Evolutionary conservation across 2,888 invertebrate genomes (phyloP).

Genomic region (Quadroppia sp.): DNA sequence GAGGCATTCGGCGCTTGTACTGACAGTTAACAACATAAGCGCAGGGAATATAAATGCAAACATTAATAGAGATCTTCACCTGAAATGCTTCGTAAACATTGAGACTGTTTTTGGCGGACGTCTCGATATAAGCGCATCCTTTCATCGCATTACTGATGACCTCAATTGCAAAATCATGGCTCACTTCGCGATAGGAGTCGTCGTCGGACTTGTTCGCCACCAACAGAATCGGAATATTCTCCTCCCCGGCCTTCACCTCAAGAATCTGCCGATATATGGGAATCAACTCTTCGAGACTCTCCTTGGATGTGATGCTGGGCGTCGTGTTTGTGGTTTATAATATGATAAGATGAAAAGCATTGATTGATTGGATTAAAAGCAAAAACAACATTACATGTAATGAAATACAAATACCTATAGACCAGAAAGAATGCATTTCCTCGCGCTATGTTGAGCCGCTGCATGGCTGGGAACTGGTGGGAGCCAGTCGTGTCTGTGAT

Average conservation of each 20-base stretch:
- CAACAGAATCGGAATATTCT: slow-evolving; percentile 85
- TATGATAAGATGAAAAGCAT: background rate
- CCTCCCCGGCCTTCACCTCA: slow-evolving; percentile 63
- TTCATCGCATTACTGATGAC: slow-evolving; percentile 60
- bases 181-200: slow-evolving; percentile 67
- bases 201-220: slow-evolving; percentile 99
- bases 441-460: slow-evolving; percentile 93
- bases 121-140: slow-evolving; percentile 94
- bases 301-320: slow-evolving; percentile 91
- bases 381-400: too few species aligned
- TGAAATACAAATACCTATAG: slow-evolving; percentile 50
- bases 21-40: background rate
- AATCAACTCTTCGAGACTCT: slow-evolving; percentile 87
- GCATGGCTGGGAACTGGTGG: slow-evolving; percentile 99
- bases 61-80: slow-evolving; percentile 40
- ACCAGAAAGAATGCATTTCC: slow-evolving; percentile 99
- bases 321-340: too few species aligned
- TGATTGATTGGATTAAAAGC: too few species aligned
- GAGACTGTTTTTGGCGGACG: slow-evolving; percentile 97
- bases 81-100: slow-evolving; percentile 93
- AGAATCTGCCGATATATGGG: slow-evolving; percentile 89
- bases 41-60: background rate
- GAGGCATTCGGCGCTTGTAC: background rate
- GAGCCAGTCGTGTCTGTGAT: slow-evolving; percentile 99
- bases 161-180: slow-evolving; percentile 75